Evolutionary conservation across 2,113 vertebrate genomes (phyloP), one percentile per base, ranked within the genome.

Genomic region (Bungarus multicinctus): DNA sequence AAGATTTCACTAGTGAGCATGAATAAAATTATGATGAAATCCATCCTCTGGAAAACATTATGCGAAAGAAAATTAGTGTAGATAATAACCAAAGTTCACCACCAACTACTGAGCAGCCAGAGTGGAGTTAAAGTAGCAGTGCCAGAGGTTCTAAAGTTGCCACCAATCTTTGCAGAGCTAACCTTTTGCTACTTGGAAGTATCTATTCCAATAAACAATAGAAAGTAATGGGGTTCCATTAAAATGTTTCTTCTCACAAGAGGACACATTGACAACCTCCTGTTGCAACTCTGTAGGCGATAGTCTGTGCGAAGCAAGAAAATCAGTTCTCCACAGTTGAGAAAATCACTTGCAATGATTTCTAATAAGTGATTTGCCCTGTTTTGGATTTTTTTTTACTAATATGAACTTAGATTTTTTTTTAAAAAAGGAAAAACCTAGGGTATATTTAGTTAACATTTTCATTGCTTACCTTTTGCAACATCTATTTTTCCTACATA

Each of bases 391-490:
- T 90, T 64, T 30, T 60, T 54, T 30, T 87, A 90, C 52, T 60
- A 90, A 86, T 39, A 27, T 53, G 55, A 34, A 93, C 86, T 90
- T 93, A 90, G 53, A 55, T 12, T 85, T 34, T 47, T 47, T 47
- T 47, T 6, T n/a, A n/a, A n/a, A 47, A n/a, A 10, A 25, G 45
- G 8, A 45, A 52, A 20, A 47, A 18, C 47, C 16, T 18, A 88
- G 47, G 50, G 8, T 55, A 25, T 90, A 30, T 58, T 54, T 3
- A 7, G 22, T 90, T 45, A 43, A 25, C 87, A 64, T 39, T 92
- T 95, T 30, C 89, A 14, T 93, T 94, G 22, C 81, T 57, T 93
- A 0, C 18, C 91, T 94, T 95, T 94, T 23, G 34, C 85, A 91
- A 47, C 27, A 0, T 52, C 95, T 91, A 20, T 5, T 22, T 64